A percentile compares a stretch with the other conserved stretches of the same genome.
Evolutionary conservation across 2,888 invertebrate genomes (phyloP).

Genomic region (Latheticus oryzae): DNA sequence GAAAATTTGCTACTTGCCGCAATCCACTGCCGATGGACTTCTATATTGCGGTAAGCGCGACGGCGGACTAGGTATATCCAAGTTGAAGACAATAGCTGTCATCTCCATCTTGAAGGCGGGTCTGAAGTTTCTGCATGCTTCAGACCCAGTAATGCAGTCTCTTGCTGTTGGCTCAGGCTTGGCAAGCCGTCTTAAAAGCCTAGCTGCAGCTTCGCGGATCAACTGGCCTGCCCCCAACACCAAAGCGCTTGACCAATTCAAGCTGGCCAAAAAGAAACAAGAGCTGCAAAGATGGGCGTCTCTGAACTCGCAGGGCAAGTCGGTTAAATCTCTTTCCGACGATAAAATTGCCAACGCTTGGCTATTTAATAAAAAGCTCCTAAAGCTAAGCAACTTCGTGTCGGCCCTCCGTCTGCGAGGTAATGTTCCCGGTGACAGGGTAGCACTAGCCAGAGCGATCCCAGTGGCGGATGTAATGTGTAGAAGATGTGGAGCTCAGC

Average conservation of each 20-base stretch:
- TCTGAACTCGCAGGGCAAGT: conserved; percentile 51
- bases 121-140: conserved; percentile 33
- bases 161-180: conserved; percentile 46
- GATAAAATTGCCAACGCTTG: conserved; percentile 50
- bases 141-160: conserved; percentile 51
- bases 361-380: conserved; percentile 48
- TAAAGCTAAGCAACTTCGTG: conserved; percentile 51
- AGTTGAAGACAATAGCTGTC: conserved; percentile 47
- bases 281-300: conserved; percentile 51
- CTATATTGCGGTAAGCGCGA: conserved; percentile 54
- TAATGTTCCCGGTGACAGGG: conserved; percentile 50
- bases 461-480: conserved; percentile 50
- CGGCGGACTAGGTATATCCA: conserved; percentile 56
- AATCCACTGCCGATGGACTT: conserved; percentile 47
- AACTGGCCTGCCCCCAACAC: conserved; percentile 43
- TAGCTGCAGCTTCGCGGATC: conserved; percentile 43
- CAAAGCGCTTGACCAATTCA: neutral
- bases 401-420: conserved; percentile 54
- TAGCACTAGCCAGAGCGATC: conserved; percentile 48
- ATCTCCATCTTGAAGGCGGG: conserved; percentile 44
- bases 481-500: conserved; percentile 48
- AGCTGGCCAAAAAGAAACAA: conserved; percentile 34
- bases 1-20: conserved; percentile 53
- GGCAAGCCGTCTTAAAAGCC: conserved; percentile 46
- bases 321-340: conserved; percentile 48